A percentile compares a stretch with the other conserved stretches of the same genome.
Evolutionary conservation across 2,888 invertebrate genomes (phyloP).

Genomic region (Eupithecia tripunctaria): DNA sequence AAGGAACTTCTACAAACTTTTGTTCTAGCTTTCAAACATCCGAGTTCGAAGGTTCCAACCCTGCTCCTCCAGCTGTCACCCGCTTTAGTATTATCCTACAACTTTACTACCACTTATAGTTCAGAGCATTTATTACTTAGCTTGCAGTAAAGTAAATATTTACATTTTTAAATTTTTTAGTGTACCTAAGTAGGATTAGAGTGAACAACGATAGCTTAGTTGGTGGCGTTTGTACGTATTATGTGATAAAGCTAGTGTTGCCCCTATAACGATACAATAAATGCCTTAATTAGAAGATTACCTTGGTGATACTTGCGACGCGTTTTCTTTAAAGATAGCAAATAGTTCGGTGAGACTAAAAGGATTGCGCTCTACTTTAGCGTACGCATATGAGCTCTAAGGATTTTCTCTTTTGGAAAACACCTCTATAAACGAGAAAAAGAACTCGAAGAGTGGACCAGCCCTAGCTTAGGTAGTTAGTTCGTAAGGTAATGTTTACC

Average conservation of each 20-base stretch:
- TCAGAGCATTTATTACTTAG: too few relatives aligned
- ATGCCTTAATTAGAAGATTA: not conserved
- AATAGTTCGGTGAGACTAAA: not conserved
- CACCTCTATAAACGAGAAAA: not conserved
- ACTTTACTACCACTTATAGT: too few relatives aligned
- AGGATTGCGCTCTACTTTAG: not conserved
- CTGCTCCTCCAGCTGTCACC: not conserved
- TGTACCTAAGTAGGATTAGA: not conserved
- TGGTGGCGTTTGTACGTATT: too few relatives aligned
- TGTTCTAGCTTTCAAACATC: not conserved
- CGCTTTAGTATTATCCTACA: not conserved
- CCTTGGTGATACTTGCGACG: not conserved
- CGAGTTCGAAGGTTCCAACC: not conserved
- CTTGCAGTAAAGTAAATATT: too few relatives aligned
- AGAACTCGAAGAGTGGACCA: not conserved
- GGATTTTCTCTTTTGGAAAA: not conserved
- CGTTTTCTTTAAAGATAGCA: not conserved
- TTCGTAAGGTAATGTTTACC: slow-evolving; percentile 8
- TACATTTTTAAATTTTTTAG: too few relatives aligned
- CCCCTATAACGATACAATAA: not conserved
- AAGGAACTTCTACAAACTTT: slow-evolving; percentile 1
- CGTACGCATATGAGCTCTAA: not conserved
- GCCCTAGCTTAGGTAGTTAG: slow-evolving; percentile 7
- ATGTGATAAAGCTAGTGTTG: not conserved
- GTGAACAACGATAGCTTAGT: not conserved